A percentile compares a stretch with the other conserved stretches of the same genome.
Conservation (phyloP, 1,140 invertebrate species). For the Lasaia peninsularis region DNA sequence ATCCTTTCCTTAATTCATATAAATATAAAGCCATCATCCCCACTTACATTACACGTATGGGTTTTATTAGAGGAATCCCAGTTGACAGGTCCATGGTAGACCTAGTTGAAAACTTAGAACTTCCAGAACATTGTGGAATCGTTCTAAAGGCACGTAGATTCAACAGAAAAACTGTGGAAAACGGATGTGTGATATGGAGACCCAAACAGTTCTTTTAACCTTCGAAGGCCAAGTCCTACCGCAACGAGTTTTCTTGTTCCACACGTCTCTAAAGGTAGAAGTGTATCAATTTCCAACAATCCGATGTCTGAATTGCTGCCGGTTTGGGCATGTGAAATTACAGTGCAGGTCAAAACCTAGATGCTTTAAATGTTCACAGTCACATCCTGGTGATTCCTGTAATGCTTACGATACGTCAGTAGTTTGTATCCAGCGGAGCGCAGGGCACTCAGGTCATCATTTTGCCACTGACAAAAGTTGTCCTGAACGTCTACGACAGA, state of each 20-base stretch:
- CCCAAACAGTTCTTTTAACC: no score
- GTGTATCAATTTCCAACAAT: constrained; percentile 27
- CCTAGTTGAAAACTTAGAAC: no score
- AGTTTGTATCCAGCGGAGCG: background rate
- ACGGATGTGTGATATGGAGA: no score
- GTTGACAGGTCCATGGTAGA: no score
- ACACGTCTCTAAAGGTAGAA: constrained; percentile 20
- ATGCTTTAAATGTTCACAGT: constrained; percentile 22
- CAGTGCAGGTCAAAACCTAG: constrained; percentile 24
- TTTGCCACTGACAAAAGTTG: background rate
- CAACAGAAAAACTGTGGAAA: no score
- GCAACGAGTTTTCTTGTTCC: background rate
- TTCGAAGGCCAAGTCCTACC: no score
- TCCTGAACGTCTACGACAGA: background rate
- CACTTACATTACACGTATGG: no score
- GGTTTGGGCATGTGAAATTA: constrained; percentile 26
- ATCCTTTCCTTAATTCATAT: no score
- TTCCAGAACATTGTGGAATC: no score
- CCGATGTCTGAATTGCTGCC: constrained; percentile 29
- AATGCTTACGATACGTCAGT: background rate
- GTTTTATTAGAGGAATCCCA: no score
- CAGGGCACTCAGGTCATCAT: background rate
- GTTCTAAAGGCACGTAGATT: no score
- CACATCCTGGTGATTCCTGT: constrained; percentile 1
- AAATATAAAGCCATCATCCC: no score